These are phyloP conservation scores for Crypturellus tataupa DNA, from an alignment of 2,797 vertebrate species.

Conservation along the genomic window DNA sequence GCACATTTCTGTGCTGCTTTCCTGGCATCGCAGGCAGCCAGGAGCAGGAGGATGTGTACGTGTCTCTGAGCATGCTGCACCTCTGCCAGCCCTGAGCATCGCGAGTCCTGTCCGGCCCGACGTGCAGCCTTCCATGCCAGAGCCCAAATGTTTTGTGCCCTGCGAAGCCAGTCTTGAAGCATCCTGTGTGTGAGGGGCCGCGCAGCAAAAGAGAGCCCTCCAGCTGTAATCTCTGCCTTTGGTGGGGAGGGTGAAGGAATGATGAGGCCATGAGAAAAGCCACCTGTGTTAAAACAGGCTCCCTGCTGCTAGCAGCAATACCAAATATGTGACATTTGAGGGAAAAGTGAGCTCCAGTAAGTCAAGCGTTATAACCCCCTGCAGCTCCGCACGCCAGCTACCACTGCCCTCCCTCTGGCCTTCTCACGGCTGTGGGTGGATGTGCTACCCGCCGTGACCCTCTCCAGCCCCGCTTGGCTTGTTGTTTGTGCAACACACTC, in stretches of 20 bases:
- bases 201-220: neutral
- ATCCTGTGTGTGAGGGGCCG: neutral
- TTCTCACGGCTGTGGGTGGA: neutral
- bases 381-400: neutral
- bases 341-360: conserved; percentile 20
- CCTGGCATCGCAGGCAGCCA: neutral
- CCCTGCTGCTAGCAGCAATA: neutral
- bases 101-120: neutral
- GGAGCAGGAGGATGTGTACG: neutral
- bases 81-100: neutral
- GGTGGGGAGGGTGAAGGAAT: neutral
- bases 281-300: conserved; percentile 1
- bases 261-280: neutral
- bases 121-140: neutral
- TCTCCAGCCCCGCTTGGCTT: neutral
- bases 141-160: neutral
- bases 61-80: neutral
- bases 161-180: neutral
- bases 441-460: neutral
- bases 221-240: neutral
- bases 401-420: neutral
- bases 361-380: neutral
- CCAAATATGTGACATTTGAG: neutral
- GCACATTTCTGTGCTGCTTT: neutral
- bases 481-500: neutral